Evolutionary conservation across 2,888 invertebrate genomes (phyloP), one percentile per base, ranked within the genome.

Genomic region (Muscina levida): DNA sequence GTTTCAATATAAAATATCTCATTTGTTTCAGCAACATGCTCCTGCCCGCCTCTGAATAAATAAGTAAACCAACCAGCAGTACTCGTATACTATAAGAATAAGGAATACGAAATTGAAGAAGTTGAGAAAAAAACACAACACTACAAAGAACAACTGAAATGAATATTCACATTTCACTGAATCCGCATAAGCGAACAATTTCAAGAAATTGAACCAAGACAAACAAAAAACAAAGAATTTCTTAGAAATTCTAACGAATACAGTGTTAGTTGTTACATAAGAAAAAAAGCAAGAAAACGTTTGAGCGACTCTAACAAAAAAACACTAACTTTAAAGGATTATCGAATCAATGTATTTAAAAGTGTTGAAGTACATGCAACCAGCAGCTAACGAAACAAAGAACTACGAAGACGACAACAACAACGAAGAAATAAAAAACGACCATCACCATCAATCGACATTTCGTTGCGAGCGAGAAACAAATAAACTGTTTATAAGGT

Each of bases 341-440:
- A 75, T 79, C 72, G 72, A 79, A 75, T 72, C 68, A 75, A 42
- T 53, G 72, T 75, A 56, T 67, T 79, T 72, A 68, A 75, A 31
- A 75, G 79, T 74, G 67, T 66, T 74, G 67, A 67, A 65, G 66
- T 42, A 37, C 17, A 3, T 39, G 19, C 24, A 53, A 31, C 17
- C 31, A 42, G 19, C 24, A 53, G 37, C 17, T 11, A 57, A 57
- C 4, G 8, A 19, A 19, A 26, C 31, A 31, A 26, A 10, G 15
- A 17, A n/a, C 59, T 19, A 59, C 5, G 17, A 51, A 62, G 8
- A 65, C n/a, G 46, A 19, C 37, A 42, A 59, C 56, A 44, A 26
- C 26, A 68, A 67, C 22, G 44, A 46, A 66, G 19, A 71, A 39
- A 42, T 24, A 51, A 26, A n/a, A 51, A 65, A 31, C n/a, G n/a